A percentile compares a stretch with the other conserved stretches of the same genome.
Evolutionary conservation across 2,113 vertebrate genomes (phyloP).

Genomic region (Pachyramphus minor): DNA sequence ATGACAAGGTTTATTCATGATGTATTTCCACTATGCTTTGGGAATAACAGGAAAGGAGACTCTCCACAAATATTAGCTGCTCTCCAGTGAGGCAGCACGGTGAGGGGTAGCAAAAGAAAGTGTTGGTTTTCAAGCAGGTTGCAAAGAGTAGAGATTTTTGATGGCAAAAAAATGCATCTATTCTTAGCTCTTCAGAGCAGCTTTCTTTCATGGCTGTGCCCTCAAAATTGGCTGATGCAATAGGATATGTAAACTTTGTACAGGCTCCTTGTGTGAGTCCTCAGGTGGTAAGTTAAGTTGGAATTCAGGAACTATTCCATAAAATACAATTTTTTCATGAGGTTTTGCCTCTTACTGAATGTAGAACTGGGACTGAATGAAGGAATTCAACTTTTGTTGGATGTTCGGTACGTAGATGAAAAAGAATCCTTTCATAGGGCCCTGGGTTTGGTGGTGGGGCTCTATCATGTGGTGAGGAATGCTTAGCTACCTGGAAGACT

Average conservation of each 20-base stretch:
- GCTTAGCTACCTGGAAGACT: background rate
- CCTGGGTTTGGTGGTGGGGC: rapidly evolving
- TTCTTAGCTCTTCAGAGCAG: background rate
- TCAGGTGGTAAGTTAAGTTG: background rate
- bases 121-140: background rate
- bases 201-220: background rate
- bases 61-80: background rate
- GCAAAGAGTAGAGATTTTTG: background rate
- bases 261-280: background rate
- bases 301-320: background rate
- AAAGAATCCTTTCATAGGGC: background rate
- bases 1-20: background rate
- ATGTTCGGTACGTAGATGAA: background rate
- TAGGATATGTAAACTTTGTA: background rate
- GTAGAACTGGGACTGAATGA: background rate
- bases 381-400: background rate
- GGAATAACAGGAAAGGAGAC: background rate
- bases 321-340: background rate
- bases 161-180: background rate
- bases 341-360: background rate
- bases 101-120: background rate
- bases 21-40: background rate
- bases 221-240: background rate
- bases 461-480: background rate
- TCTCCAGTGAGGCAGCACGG: background rate